Evolutionary conservation across 2,888 invertebrate genomes (phyloP).

Genomic region (Gymnoscelis rufifasciata): DNA sequence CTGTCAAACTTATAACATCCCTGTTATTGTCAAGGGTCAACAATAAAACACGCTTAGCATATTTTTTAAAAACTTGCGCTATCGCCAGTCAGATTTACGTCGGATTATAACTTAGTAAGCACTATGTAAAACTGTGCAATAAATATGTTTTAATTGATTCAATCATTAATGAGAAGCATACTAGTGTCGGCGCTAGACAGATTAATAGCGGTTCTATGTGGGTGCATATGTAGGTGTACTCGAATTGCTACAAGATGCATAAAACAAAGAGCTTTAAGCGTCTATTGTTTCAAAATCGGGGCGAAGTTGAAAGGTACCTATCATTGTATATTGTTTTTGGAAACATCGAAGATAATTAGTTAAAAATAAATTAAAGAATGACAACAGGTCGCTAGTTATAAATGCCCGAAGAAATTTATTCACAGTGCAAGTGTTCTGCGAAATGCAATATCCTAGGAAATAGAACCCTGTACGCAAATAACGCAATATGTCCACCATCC

Average conservation of each 20-base stretch:
- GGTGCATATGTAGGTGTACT: constrained; percentile 55
- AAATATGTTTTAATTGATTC: constrained; percentile 28
- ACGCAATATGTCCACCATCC: constrained; percentile 8
- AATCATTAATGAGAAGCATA: constrained; percentile 42
- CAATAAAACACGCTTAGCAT: too few relatives aligned
- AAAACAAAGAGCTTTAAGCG: constrained; percentile 38
- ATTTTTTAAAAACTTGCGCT: too few relatives aligned
- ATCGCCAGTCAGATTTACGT: too few relatives aligned
- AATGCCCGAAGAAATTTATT: constrained; percentile 6
- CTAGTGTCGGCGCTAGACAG: constrained; percentile 39
- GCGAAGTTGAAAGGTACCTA: constrained; percentile 15
- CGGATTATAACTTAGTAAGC: too few relatives aligned
- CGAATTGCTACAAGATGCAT: constrained; percentile 27
- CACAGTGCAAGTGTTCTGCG: constrained; percentile 2
- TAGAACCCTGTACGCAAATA: constrained; percentile 10
- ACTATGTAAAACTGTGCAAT: too few relatives aligned
- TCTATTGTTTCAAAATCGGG: constrained; percentile 20
- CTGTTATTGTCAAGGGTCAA: too few relatives aligned
- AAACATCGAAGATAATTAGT: neutral
- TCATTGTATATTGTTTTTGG: constrained; percentile 8
- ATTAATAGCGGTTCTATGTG: constrained; percentile 35
- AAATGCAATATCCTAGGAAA: constrained; percentile 8
- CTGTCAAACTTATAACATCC: too few relatives aligned
- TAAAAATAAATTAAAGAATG: too few relatives aligned
- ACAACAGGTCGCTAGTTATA: neutral